Conservation (phyloP, 2,888 invertebrate species). For the Allacma fusca region DNA sequence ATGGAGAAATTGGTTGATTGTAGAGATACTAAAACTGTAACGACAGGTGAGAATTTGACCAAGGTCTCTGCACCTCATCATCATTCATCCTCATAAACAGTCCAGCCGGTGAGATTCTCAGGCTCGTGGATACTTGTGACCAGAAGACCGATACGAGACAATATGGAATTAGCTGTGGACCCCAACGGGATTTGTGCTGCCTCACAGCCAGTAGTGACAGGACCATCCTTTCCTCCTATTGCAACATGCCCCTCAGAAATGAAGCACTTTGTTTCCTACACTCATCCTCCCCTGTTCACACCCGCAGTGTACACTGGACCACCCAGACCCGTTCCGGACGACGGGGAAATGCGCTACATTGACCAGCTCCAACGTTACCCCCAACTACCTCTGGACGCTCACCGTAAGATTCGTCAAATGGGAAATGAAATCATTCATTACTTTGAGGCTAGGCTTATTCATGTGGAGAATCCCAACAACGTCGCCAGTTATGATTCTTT, state of each 20-base stretch:
- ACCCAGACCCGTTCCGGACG: slow-evolving; percentile 21
- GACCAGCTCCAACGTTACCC: slow-evolving; percentile 47
- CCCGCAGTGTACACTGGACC: neutral
- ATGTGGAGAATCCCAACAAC: slow-evolving; percentile 37
- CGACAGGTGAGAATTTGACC: too few species aligned
- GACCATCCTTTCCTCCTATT: neutral
- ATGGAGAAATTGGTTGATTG: too few species aligned
- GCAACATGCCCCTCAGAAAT: neutral
- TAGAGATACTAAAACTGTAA: too few species aligned
- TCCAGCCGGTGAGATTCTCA: too few species aligned
- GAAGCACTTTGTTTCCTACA: slow-evolving; percentile 22
- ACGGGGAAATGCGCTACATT: slow-evolving; percentile 41
- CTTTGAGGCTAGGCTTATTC: slow-evolving; percentile 39
- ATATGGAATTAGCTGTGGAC: slow-evolving; percentile 7
- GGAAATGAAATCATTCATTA: slow-evolving; percentile 52
- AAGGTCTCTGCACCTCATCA: too few species aligned
- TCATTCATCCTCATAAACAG: too few species aligned
- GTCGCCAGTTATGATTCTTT: slow-evolving; percentile 32
- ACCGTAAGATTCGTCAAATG: slow-evolving; percentile 49
- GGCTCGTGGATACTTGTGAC: too few species aligned
- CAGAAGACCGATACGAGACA: neutral
- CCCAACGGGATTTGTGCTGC: slow-evolving; percentile 16
- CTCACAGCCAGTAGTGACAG: neutral
- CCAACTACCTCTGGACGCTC: slow-evolving; percentile 47
- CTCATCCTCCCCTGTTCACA: slow-evolving; percentile 9